These are phyloP conservation scores for Temnothorax rugatulus DNA, from an alignment of 2,888 invertebrate species.

Conservation along the genomic window DNA sequence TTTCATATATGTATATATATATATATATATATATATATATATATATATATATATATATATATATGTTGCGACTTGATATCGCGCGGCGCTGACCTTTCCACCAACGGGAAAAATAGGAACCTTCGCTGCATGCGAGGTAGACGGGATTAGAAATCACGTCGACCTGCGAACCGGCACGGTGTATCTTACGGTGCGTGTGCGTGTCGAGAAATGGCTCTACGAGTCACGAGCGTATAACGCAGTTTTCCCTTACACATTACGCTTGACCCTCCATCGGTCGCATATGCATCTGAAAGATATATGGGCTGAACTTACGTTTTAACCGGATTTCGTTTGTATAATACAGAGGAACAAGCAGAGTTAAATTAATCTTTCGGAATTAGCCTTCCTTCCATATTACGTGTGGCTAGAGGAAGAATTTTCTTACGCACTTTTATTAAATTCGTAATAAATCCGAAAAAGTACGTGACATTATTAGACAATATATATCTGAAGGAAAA, in stretches of 20 bases:
- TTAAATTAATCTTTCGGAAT: not conserved
- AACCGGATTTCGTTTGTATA: constrained; percentile 17
- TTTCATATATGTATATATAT: constrained; percentile 11
- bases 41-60: constrained; percentile 15
- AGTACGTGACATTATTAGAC: not conserved
- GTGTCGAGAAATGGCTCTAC: constrained; percentile 25
- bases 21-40: constrained; percentile 32
- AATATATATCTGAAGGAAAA: not conserved
- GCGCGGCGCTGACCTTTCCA: constrained; percentile 42
- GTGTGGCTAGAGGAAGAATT: not conserved
- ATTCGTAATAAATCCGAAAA: not conserved
- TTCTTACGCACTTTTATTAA: not conserved
- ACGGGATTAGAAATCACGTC: constrained; percentile 34
- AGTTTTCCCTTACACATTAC: constrained; percentile 26
- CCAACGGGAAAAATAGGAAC: constrained; percentile 67
- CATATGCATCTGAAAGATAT: constrained; percentile 16
- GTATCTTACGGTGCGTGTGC: constrained; percentile 40
- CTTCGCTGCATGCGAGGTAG: constrained; percentile 37
- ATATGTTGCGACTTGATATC: constrained; percentile 62
- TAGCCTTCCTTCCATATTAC: not conserved
- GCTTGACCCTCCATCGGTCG: constrained; percentile 39
- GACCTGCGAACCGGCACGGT: constrained; percentile 48
- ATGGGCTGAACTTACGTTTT: constrained; percentile 11
- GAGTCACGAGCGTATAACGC: constrained; percentile 25
- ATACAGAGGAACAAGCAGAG: not conserved